A percentile compares a stretch with the other conserved stretches of the same genome.
phyloP scores from a whole-genome alignment of 2,888 invertebrate genomes.

The Heliconius erato region DNA sequence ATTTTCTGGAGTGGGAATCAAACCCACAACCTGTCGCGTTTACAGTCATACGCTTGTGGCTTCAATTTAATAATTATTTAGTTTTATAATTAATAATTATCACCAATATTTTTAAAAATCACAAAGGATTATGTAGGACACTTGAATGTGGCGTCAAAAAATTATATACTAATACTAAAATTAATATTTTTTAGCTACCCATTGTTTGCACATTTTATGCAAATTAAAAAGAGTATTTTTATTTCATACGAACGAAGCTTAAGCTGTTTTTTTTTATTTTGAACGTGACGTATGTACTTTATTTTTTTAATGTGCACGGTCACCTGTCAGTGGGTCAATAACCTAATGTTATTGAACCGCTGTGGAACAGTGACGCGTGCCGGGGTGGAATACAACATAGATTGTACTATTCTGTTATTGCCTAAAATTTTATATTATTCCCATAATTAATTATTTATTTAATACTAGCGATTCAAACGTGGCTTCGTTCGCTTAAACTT shows the following conservation, averaged over 20 bases:
- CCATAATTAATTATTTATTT: neutral
- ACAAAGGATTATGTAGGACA: too few species aligned
- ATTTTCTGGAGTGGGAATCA: too few species aligned
- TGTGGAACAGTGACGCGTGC: constrained; percentile 47
- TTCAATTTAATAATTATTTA: too few species aligned
- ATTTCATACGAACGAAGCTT: constrained; percentile 1
- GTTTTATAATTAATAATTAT: too few species aligned
- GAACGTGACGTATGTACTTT: constrained; percentile 36
- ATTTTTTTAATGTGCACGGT: constrained; percentile 50
- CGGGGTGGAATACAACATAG: constrained; percentile 32
- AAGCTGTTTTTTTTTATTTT: constrained; percentile 24
- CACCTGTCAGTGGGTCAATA: constrained; percentile 62
- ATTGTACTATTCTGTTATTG: constrained; percentile 10
- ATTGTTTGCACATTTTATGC: neutral
- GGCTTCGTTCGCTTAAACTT: too few species aligned
- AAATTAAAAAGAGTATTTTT: neutral
- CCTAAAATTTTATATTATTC: neutral
- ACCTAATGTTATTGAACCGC: constrained; percentile 63
- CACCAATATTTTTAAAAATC: too few species aligned
- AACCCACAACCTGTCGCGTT: too few species aligned
- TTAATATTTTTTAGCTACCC: neutral
- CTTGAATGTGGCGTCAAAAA: neutral
- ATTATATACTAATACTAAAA: neutral
- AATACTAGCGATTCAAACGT: too few species aligned
- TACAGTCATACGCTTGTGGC: too few species aligned